Base-by-base conservation (phyloP, 1,140 invertebrate species). In the Eulimnadia texana region DNA sequence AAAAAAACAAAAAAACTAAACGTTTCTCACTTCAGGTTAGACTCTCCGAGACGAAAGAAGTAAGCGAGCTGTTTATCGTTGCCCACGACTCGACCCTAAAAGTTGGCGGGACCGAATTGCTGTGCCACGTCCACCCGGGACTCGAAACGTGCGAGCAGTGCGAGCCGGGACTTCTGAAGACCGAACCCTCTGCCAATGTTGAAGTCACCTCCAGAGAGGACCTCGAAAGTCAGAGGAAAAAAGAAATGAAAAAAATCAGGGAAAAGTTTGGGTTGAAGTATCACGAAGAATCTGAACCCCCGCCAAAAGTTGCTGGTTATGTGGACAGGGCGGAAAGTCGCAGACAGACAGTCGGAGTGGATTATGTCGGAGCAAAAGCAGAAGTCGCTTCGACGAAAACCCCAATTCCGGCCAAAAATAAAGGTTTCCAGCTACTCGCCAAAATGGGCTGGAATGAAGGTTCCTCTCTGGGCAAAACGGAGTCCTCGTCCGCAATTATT, bases 361-460 rank as follows among this genome's bases (percentile, higher is more conserved):
- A 84, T 59, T 83, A 88, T 72, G 82, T 87, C 61, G 78, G 84
- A 63, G 86, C 84, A 66, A 93, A 93, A 70, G 92, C 87, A 0
- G 78, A 86, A 70, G 78, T 80, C 58, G 84, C 86, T 61, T 90
- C 87, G 53, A 67, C 91, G 3, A 77, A 90, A 71, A 92, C 88
- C 67, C 81, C 80, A 23, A 86, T 93, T 67, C 71, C 81, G 19
- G 74, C 82, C 22, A 79, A 83, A 29, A 94, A 93, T 68, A 90
- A 88, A 74, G 91, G 93, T 0, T 94, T 91, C 71, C 85, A 90
- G 76, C 72, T 95, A 71, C 70, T 95, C 42, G 75, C 84, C 57
- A 93, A 93, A 75, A 88, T 95, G 84, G 92, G 92, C 16, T 95
- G 90, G 91, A 82, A 80, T n/a, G 83, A 87, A 72, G 92, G 91